Evolutionary conservation across 2,113 vertebrate species (phyloP), one percentile per base, ranked within the genome.

Genomic region (Sialia sialis): DNA sequence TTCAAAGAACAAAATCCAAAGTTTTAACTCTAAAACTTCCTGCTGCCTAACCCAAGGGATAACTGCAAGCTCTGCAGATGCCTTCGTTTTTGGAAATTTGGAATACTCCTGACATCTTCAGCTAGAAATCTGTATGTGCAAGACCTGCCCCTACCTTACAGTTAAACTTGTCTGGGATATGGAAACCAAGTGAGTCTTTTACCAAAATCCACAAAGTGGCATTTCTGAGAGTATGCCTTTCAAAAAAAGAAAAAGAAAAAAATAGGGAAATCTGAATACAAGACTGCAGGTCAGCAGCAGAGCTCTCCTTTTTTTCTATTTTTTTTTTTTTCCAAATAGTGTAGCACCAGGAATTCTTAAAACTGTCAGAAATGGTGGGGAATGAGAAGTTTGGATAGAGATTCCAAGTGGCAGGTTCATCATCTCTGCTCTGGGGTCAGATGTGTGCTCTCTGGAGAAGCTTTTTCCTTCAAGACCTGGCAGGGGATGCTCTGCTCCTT

Each of bases 361-460:
- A 92, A 77, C 64, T 91, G 77, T 87, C 90, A 94, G 56, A 78
- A 95, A 60, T 52, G 19, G 73, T 52, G 19, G 62, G 36, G 17
- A 89, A 44, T 0, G 2, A 84, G 51, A 44, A 41, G 64, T 95
- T 82, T 89, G 81, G 87, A 49, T 60, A 64, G 81, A 64, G 36
- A 68, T 93, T 89, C 81, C 77, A 75, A 89, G 84, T 91, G 56
- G 64, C 87, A 91, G n/a, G 69, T 94, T 91, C 84, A 75, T 78
- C 74, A 38, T 89, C 70, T 96, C 81, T 94, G 77, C 84, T 75
- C 74, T 60, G 30, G 9, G 52, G 69, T 95, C 89, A 91, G 64
- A 8, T 91, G 21, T 78, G 34, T 3, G 6, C n/a, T 95, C 73
- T 89, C 90, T 60, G 49, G 87, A 91, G 87, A 79, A 95, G n/a